Evolutionary conservation across 2,888 invertebrate genomes (phyloP).

Genomic region (Lithophane socia): DNA sequence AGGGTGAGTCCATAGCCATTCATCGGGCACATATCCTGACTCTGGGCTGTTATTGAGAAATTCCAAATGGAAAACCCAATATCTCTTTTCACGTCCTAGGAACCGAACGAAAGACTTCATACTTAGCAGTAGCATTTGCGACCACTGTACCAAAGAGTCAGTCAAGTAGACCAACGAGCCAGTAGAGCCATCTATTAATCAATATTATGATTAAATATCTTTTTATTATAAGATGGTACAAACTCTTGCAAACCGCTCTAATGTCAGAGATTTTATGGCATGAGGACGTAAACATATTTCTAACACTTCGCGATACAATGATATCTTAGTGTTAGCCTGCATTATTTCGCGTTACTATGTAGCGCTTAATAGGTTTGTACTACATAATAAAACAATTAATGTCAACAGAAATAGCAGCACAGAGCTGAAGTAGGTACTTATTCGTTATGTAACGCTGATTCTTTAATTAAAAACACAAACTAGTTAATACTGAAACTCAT

Average conservation of each 20-base stretch:
- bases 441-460: not conserved
- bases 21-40: not conserved
- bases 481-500: conserved; percentile 52
- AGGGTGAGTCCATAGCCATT: no score
- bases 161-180: no score
- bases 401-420: conserved; percentile 36
- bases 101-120: not conserved
- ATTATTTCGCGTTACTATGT: conserved; percentile 44
- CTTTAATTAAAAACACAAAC: not conserved
- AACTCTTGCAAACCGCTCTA: not conserved
- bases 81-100: no score
- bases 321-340: conserved; percentile 31
- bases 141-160: not conserved
- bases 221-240: not conserved
- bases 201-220: not conserved
- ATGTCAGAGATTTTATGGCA: conserved; percentile 12
- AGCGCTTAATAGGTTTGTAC: conserved; percentile 34
- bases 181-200: not conserved
- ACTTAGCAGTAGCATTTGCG: not conserved
- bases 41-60: not conserved
- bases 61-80: not conserved
- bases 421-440: not conserved
- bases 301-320: conserved; percentile 47
- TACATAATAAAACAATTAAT: conserved; percentile 45
- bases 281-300: conserved; percentile 42